phyloP scores from a whole-genome alignment of 2,797 vertebrate species.

The Miichthys miiuy region DNA sequence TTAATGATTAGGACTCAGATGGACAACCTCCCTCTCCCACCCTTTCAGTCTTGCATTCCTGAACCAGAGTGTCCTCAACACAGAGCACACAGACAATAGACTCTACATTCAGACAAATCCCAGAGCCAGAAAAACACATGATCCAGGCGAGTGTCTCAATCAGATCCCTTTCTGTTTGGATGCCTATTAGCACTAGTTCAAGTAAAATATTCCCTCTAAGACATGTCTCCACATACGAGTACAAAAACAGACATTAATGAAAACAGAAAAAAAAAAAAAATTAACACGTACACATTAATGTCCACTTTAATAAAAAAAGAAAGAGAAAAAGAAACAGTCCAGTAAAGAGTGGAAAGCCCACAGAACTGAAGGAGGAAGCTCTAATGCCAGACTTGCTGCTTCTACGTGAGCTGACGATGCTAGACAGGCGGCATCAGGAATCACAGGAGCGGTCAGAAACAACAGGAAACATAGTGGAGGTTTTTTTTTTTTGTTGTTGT shows the following conservation, averaged over 20 bases:
- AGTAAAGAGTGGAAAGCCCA: slow-evolving; percentile 57
- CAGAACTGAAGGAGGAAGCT: slow-evolving; percentile 60
- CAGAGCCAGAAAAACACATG: slow-evolving; percentile 69
- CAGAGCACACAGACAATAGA: slow-evolving; percentile 66
- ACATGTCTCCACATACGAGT: slow-evolving; percentile 57
- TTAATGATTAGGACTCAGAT: slow-evolving; percentile 80
- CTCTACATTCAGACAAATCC: slow-evolving; percentile 68
- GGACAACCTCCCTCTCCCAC: slow-evolving; percentile 56
- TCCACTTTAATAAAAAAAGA: slow-evolving; percentile 74
- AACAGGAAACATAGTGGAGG: slow-evolving; percentile 25
- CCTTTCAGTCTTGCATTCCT: slow-evolving; percentile 70
- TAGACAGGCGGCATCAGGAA: slow-evolving; percentile 37
- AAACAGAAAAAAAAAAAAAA: slow-evolving; percentile 59
- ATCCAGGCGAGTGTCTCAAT: slow-evolving; percentile 59
- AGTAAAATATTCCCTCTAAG: slow-evolving; percentile 72
- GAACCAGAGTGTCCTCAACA: slow-evolving; percentile 65
- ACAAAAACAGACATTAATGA: slow-evolving; percentile 76
- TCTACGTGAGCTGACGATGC: slow-evolving; percentile 43
- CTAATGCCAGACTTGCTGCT: slow-evolving; percentile 59
- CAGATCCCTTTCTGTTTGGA: slow-evolving; percentile 60
- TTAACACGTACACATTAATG: slow-evolving; percentile 69
- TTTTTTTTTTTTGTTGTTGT: not conserved
- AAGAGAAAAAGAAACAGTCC: slow-evolving; percentile 44
- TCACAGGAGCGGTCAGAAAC: slow-evolving; percentile 56
- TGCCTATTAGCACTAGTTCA: slow-evolving; percentile 71